Percentiles rank a stretch among this genome's conserved stretches.
Evolutionary conservation across 2,113 vertebrate species (phyloP).

Genomic region (Vulpes vulpes): DNA sequence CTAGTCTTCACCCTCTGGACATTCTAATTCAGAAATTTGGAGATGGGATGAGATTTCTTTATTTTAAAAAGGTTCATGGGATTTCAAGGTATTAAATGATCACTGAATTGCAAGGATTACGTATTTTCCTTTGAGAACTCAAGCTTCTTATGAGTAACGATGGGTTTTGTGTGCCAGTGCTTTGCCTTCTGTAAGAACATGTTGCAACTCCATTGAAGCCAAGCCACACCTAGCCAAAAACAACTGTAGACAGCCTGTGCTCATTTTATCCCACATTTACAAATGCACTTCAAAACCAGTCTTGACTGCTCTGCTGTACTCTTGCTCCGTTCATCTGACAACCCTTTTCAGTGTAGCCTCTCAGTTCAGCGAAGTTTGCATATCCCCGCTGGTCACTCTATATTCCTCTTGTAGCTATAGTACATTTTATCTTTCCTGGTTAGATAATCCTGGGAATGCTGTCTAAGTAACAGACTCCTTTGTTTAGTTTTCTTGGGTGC

Average conservation of each 20-base stretch:
- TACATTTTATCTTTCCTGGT: background rate
- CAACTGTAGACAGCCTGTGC: background rate
- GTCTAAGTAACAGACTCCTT: background rate
- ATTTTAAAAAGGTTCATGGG: background rate
- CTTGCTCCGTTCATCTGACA: background rate
- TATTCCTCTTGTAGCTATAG: background rate
- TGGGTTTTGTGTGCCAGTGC: background rate
- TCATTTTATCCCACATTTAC: background rate
- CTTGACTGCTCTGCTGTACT: background rate
- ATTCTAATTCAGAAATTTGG: background rate
- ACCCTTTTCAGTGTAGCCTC: background rate
- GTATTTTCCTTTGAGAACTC: background rate
- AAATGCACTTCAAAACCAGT: background rate
- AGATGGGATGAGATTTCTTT: background rate
- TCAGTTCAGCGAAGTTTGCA: background rate
- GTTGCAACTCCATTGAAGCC: background rate
- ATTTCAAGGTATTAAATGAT: slow-evolving; percentile 40
- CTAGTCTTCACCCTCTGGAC: background rate
- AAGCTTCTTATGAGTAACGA: background rate
- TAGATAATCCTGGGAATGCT: slow-evolving; percentile 9
- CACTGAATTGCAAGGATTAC: background rate
- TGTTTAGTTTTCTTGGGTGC: background rate
- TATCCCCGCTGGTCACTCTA: background rate
- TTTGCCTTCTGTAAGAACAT: background rate
- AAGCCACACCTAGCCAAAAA: background rate